phyloP scores from a whole-genome alignment of 2,888 invertebrate species.

The Amphiduros pacificus region DNA sequence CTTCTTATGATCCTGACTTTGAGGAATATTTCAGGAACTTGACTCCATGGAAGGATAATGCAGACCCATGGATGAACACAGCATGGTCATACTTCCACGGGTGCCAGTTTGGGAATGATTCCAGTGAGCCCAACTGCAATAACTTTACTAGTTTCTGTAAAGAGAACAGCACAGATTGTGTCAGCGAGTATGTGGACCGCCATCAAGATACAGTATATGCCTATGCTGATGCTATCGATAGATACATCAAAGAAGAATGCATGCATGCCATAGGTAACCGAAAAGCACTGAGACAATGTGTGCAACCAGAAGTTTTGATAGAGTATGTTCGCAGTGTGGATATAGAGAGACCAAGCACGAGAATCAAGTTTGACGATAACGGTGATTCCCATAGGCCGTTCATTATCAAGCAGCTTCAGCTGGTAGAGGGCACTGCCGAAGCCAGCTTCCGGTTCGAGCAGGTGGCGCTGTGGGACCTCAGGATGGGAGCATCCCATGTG shows the following conservation, averaged over 20 bases:
- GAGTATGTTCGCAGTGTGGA: conserved; percentile 29
- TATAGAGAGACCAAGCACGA: background rate
- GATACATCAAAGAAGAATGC: conserved; percentile 32
- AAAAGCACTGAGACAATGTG: conserved; percentile 27
- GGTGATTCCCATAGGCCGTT: background rate
- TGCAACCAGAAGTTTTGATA: conserved; percentile 29
- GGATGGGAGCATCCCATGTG: background rate
- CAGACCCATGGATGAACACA: background rate
- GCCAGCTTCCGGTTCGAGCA: too few species aligned
- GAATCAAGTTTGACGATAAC: background rate
- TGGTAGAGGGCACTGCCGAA: too few species aligned
- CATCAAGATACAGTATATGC: conserved; percentile 38
- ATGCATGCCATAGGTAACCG: conserved; percentile 15
- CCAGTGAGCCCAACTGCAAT: background rate
- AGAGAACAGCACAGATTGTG: too few species aligned
- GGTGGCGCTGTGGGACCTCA: background rate
- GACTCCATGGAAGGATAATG: too few species aligned
- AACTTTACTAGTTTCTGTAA: too few species aligned
- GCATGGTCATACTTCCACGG: too few species aligned
- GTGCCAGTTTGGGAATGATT: too few species aligned
- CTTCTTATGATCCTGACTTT: background rate
- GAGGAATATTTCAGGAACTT: background rate
- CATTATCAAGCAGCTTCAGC: too few species aligned
- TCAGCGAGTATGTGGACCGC: too few species aligned
- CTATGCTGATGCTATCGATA: conserved; percentile 35